Percentiles rank a stretch among this genome's conserved stretches.
These are phyloP conservation scores for Naja naja DNA, from an alignment of 2,113 vertebrate species.

Conservation along the genomic window DNA sequence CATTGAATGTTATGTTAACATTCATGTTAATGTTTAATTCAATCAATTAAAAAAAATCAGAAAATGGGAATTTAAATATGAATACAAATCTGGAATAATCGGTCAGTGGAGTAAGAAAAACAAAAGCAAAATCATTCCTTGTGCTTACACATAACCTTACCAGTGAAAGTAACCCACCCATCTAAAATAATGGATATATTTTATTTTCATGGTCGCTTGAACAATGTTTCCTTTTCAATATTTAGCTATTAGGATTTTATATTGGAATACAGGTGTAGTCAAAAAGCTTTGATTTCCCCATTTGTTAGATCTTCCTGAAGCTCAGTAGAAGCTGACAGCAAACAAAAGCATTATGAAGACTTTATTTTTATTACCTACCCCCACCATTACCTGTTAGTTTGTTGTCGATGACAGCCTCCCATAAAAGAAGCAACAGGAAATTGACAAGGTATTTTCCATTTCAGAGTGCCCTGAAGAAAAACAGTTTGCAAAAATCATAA, in stretches of 20 bases:
- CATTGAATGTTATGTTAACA: too few relatives aligned
- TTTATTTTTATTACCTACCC: background rate
- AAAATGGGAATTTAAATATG: background rate
- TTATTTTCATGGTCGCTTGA: background rate
- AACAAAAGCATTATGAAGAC: background rate
- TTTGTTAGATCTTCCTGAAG: background rate
- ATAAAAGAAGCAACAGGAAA: background rate
- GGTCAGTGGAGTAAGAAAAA: background rate
- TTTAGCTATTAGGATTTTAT: background rate
- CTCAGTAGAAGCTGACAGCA: rapidly evolving
- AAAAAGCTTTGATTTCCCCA: background rate
- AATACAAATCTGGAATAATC: background rate
- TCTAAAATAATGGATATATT: background rate
- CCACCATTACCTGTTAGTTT: background rate
- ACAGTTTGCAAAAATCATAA: background rate
- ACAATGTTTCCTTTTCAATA: background rate
- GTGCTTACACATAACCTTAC: background rate
- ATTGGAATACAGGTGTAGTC: background rate
- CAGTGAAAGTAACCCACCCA: background rate
- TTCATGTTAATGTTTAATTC: too few relatives aligned
- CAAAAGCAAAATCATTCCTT: background rate
- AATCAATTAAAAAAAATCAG: background rate
- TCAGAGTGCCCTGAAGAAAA: background rate
- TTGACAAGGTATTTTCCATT: background rate
- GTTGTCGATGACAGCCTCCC: background rate